Base-by-base conservation (phyloP, 2,888 invertebrate genomes). In the Aphodius granarius region DNA sequence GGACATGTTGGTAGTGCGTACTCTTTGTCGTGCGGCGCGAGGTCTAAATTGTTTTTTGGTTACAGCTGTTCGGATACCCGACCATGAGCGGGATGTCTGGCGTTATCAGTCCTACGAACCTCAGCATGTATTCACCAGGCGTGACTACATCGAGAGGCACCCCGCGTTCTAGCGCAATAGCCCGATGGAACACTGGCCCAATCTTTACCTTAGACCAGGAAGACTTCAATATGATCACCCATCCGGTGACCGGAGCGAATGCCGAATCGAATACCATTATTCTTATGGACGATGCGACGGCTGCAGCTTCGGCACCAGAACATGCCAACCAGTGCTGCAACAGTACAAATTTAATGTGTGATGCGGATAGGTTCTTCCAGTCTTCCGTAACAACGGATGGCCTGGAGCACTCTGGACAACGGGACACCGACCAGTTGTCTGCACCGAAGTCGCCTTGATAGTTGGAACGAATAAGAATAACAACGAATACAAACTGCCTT, bases 191-290 rank as follows among this genome's bases (percentile, higher is more conserved):
- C 86, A 91, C 94, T n/a, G n/a, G n/a, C 73, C 90, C 91, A 70
- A 93, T 95, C 73, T 97, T 97, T 89, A 93, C 97, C 81, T 92
- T 94, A 73, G 98, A 98, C 79, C 87, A 87, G 86, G 97, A 97
- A 86, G 97, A 98, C 88, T 97, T 98, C 88, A 96, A 94, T 86
- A 95, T 97, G 91, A 96, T 96, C 89, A 94, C 96, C 73, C 94
- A 90, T 83, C 91, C 92, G 62, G 90, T 91, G 65, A 89, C 91
- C 62, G 90, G 91, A 68, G 88, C 91, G 72, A 89, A 87, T 83
- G 86, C 89, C 80, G 90, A 89, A 81, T 90, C 91, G 78, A 92
- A 92, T 83, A 92, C 94, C 78, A 93, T 93, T 73, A 91, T 93
- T 83, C 89, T 95, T 80, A 92, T 96, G 88, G 95, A 95, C 86